A percentile compares a stretch with the other conserved stretches of the same genome.
Evolutionary conservation across 2,113 vertebrate genomes (phyloP).

Genomic region (Myotis brandtii): DNA sequence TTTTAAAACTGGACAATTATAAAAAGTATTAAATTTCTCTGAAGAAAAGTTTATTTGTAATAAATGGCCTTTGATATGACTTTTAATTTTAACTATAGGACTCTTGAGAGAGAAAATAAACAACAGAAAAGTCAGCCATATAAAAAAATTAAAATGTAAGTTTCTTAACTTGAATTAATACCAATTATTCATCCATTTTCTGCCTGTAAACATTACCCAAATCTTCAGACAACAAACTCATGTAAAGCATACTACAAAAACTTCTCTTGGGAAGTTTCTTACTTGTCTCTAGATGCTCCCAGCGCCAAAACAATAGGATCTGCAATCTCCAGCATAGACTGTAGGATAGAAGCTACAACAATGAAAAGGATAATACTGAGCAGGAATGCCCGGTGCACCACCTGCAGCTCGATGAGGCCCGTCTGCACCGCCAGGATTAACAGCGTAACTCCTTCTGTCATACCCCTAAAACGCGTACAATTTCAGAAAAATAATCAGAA

Average conservation of each 20-base stretch:
- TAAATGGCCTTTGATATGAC: not conserved
- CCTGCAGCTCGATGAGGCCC: slow-evolving; percentile 97
- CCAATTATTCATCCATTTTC: not conserved
- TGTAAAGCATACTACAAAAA: slow-evolving; percentile 29
- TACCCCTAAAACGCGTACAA: slow-evolving; percentile 88
- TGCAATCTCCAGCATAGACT: slow-evolving; percentile 99
- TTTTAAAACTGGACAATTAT: slow-evolving; percentile 16
- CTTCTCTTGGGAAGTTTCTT: slow-evolving; percentile 77
- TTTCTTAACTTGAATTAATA: not conserved
- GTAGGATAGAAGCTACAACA: slow-evolving; percentile 97
- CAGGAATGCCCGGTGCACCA: slow-evolving; percentile 97
- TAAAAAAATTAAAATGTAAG: not conserved
- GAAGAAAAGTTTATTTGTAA: not conserved
- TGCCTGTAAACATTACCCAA: not conserved
- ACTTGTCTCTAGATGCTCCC: slow-evolving; percentile 99
- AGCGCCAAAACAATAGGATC: slow-evolving; percentile 97
- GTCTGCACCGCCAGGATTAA: slow-evolving; percentile 98
- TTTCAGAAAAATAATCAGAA: slow-evolving; percentile 28
- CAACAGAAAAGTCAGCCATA: not conserved
- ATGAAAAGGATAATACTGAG: slow-evolving; percentile 99
- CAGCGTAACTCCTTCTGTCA: slow-evolving; percentile 98
- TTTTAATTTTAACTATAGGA: slow-evolving; percentile 40
- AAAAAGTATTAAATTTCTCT: not conserved
- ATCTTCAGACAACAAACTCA: not conserved
- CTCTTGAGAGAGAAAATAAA: not conserved